These are phyloP conservation scores for Apotomis capreana DNA, from an alignment of 2,888 invertebrate species.

Conservation along the genomic window DNA sequence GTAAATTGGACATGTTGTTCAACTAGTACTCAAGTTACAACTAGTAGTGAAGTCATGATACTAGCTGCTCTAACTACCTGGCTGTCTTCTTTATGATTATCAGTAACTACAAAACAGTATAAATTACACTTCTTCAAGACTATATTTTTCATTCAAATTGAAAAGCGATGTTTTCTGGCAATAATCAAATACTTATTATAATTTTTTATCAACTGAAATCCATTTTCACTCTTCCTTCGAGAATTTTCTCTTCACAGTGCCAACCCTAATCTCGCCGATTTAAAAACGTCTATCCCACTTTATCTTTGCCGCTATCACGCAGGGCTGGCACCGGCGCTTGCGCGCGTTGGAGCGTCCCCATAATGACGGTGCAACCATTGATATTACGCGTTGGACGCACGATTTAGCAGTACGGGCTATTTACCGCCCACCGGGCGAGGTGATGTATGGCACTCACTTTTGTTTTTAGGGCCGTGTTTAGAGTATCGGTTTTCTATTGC, in stretches of 20 bases:
- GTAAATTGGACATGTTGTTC: too few relatives aligned
- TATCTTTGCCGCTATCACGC: constrained; percentile 50
- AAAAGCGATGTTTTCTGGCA: too few relatives aligned
- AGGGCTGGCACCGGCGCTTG: constrained; percentile 57
- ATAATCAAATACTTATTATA: too few relatives aligned
- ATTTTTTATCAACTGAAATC: too few relatives aligned
- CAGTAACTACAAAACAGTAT: too few relatives aligned
- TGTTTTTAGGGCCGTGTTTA: constrained; percentile 35
- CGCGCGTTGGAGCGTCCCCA: constrained; percentile 64
- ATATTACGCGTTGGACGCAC: constrained; percentile 74
- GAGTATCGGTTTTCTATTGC: constrained; percentile 19
- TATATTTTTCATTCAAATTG: too few relatives aligned
- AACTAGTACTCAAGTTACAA: too few relatives aligned
- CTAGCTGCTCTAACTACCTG: too few relatives aligned
- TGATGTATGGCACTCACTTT: constrained; percentile 52
- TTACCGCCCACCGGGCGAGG: constrained; percentile 68
- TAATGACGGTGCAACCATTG: constrained; percentile 74
- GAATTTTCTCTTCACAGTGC: not conserved
- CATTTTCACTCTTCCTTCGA: not conserved
- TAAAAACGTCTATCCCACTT: constrained; percentile 44
- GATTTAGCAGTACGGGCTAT: constrained; percentile 80
- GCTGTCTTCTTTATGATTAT: too few relatives aligned
- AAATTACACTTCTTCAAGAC: too few relatives aligned
- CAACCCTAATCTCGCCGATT: constrained; percentile 6
- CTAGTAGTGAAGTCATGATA: too few relatives aligned